phyloP scores from a whole-genome alignment of 2,797 vertebrate species.

The Alouatta caraya region DNA sequence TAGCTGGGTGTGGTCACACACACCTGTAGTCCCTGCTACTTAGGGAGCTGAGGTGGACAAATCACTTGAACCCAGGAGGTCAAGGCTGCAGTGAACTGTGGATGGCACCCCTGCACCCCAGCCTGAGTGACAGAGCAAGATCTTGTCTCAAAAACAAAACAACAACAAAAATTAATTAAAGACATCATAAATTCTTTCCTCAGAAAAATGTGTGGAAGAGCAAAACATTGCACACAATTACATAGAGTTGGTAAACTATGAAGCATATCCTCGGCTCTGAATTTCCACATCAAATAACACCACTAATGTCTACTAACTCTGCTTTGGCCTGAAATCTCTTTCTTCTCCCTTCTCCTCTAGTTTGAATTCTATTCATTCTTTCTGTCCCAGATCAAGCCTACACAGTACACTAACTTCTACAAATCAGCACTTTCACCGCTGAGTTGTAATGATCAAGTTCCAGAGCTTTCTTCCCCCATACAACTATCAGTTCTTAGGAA shows the following conservation, averaged over 20 bases:
- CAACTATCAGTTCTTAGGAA: not conserved
- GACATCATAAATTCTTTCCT: not conserved
- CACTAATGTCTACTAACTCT: not conserved
- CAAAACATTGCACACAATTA: not conserved
- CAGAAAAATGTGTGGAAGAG: not conserved
- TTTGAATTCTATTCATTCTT: not conserved
- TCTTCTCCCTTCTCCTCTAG: not conserved
- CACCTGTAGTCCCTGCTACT: not conserved
- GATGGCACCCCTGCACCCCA: not conserved
- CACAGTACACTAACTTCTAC: not conserved
- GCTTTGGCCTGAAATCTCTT: not conserved
- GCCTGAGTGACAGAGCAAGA: not conserved
- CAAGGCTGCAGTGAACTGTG: not conserved
- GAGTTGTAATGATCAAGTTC: constrained; percentile 1
- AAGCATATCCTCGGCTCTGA: not conserved
- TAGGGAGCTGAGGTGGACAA: not conserved
- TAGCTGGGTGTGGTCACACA: not conserved
- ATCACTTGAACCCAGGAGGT: not conserved
- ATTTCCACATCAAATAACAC: not conserved
- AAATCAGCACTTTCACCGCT: not conserved
- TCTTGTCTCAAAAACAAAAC: not conserved
- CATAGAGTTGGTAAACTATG: not conserved
- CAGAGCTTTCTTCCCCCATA: not conserved
- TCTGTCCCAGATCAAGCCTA: not conserved
- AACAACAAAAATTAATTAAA: not conserved